phyloP scores from a whole-genome alignment of 1,140 invertebrate species.

The Tachypleus tridentatus region DNA sequence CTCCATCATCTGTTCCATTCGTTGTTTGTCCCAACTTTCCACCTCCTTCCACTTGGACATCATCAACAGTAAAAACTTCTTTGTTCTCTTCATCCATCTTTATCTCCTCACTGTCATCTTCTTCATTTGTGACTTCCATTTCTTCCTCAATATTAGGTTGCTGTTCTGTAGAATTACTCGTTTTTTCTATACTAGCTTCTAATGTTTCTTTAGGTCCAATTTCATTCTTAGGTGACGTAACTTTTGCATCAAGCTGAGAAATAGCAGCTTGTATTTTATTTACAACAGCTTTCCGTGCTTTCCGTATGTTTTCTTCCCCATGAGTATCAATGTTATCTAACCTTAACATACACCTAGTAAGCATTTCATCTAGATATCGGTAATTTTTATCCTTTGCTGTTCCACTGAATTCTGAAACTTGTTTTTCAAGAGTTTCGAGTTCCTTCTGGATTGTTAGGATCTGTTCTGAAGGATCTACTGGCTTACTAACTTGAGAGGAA shows the following conservation, averaged over 20 bases:
- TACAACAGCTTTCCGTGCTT: conserved; percentile 72
- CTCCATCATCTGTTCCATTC: too few species aligned
- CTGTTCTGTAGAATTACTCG: too few species aligned
- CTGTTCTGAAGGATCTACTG: conserved; percentile 41
- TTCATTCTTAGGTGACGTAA: conserved; percentile 11
- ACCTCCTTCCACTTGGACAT: neutral
- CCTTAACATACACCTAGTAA: conserved; percentile 79
- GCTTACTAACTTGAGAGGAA: too few species aligned
- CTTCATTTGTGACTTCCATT: neutral
- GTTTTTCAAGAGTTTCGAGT: conserved; percentile 56
- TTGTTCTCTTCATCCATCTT: neutral
- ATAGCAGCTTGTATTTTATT: conserved; percentile 75
- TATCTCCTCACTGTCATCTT: neutral
- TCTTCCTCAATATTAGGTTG: neutral
- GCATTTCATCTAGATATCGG: conserved; percentile 83
- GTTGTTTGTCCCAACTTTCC: too few species aligned
- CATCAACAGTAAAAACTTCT: neutral
- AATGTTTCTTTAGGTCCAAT: too few species aligned
- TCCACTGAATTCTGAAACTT: conserved; percentile 56
- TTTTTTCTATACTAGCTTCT: too few species aligned
- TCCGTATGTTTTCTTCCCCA: conserved; percentile 72
- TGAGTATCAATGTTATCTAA: conserved; percentile 84
- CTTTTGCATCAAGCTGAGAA: conserved; percentile 58
- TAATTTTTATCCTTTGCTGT: conserved; percentile 65
- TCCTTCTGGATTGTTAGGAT: conserved; percentile 68